phyloP scores from a whole-genome alignment of 1,140 invertebrate species.

The Olivierus martensii region DNA sequence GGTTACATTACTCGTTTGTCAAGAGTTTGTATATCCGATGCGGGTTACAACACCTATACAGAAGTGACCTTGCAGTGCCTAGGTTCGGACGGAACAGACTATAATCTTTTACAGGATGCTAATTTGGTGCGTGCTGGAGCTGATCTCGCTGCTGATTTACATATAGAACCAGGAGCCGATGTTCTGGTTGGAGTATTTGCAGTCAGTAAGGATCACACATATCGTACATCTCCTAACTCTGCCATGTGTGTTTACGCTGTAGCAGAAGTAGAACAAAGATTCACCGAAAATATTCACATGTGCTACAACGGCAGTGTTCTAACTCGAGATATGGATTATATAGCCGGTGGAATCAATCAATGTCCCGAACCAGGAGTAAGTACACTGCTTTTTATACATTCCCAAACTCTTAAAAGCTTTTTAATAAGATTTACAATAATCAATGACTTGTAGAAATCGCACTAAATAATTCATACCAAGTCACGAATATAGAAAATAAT shows the following conservation, averaged over 20 bases:
- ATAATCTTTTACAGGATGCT: slow-evolving; percentile 83
- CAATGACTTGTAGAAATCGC: no score
- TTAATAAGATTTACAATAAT: no score
- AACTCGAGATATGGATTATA: slow-evolving; percentile 81
- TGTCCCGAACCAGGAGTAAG: slow-evolving; percentile 66
- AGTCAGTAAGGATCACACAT: slow-evolving; percentile 62
- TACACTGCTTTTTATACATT: no score
- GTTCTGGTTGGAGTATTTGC: slow-evolving; percentile 73
- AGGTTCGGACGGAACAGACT: slow-evolving; percentile 44
- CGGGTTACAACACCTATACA: slow-evolving; percentile 82
- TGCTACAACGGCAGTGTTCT: slow-evolving; percentile 89
- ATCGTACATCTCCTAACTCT: slow-evolving; percentile 56
- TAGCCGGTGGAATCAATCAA: slow-evolving; percentile 76
- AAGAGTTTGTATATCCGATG: slow-evolving; percentile 82
- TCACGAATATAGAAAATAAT: no score
- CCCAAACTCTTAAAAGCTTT: no score
- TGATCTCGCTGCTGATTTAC: slow-evolving; percentile 61
- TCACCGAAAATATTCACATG: slow-evolving; percentile 92
- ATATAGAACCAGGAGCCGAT: slow-evolving; percentile 55
- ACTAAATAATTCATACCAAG: no score
- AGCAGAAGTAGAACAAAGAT: slow-evolving; percentile 75
- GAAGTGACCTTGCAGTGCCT: slow-evolving; percentile 82
- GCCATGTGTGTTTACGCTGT: slow-evolving; percentile 53
- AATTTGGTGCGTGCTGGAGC: slow-evolving; percentile 64
- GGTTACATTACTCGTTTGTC: slow-evolving; percentile 81